These are phyloP conservation scores for Hydraecia micacea DNA, from an alignment of 2,888 invertebrate genomes.

Conservation along the genomic window DNA sequence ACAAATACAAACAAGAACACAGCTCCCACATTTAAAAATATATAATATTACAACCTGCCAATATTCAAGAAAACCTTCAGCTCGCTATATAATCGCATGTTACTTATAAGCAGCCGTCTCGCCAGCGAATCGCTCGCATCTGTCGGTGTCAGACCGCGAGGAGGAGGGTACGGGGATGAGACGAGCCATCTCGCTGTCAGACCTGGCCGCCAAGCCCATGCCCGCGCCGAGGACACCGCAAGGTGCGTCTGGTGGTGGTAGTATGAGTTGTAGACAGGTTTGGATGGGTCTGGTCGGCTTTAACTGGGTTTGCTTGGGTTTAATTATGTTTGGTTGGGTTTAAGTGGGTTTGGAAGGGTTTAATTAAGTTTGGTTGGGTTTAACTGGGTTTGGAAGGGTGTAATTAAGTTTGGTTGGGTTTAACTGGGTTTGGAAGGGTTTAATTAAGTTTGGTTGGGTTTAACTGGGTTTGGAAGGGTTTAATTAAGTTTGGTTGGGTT, in stretches of 20 bases:
- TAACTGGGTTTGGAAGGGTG: neutral
- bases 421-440: conserved; percentile 1
- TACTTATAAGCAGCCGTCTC: conserved; percentile 45
- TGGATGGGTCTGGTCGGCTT: conserved; percentile 1
- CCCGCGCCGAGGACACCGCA: conserved; percentile 91
- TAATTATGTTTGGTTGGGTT: neutral
- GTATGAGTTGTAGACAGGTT: conserved; percentile 18
- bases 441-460: neutral
- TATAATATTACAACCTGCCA: neutral
- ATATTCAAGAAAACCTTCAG: conserved; percentile 15
- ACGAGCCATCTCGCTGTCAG: conserved; percentile 95
- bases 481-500: neutral
- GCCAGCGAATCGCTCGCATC: conserved; percentile 80
- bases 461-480: too few species aligned
- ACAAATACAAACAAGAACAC: neutral
- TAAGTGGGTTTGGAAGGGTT: neutral
- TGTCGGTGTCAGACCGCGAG: conserved; percentile 81
- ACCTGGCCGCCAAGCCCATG: conserved; percentile 92
- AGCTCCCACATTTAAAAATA: neutral
- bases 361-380: neutral
- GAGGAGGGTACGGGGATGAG: conserved; percentile 91
- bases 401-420: neutral
- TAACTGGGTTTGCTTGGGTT: neutral
- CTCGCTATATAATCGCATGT: conserved; percentile 61
- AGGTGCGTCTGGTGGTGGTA: conserved; percentile 84